These are phyloP conservation scores for Alcis repandata DNA, from an alignment of 2,888 invertebrate genomes.

Conservation along the genomic window DNA sequence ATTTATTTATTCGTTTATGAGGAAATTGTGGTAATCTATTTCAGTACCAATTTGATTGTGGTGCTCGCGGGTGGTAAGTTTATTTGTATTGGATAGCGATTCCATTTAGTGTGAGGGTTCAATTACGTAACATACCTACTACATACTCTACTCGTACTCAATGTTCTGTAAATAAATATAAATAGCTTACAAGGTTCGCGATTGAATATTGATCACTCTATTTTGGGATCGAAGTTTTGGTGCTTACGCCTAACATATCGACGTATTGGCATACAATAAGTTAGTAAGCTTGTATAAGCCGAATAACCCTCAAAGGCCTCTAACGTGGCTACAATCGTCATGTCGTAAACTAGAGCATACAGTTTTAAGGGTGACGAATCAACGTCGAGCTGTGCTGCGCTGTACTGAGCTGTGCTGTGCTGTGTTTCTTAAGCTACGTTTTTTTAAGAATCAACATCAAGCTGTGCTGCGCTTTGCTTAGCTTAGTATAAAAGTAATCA, in stretches of 20 bases:
- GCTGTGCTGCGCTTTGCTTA: no score
- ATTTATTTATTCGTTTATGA: conserved; percentile 3
- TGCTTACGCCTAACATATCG: background rate
- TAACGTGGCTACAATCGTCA: no score
- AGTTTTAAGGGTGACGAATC: no score
- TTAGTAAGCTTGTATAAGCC: background rate
- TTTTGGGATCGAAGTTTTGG: background rate
- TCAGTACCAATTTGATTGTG: conserved; percentile 38
- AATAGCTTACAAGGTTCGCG: background rate
- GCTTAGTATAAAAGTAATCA: no score
- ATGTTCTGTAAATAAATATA: conserved; percentile 2
- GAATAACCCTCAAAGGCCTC: no score
- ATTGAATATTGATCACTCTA: background rate
- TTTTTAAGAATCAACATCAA: no score
- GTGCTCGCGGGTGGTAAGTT: conserved; percentile 29
- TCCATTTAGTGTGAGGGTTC: conserved; percentile 16
- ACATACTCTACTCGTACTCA: no score
- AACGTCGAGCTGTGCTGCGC: no score
- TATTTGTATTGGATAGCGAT: conserved; percentile 28
- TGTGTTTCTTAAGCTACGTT: no score
- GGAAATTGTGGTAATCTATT: conserved; percentile 36
- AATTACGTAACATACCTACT: conserved; percentile 15
- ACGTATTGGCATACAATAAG: background rate
- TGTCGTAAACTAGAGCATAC: no score
- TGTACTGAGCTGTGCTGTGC: no score